Evolutionary conservation across 2,797 vertebrate species (phyloP).

Genomic region (Siniperca obscura): DNA sequence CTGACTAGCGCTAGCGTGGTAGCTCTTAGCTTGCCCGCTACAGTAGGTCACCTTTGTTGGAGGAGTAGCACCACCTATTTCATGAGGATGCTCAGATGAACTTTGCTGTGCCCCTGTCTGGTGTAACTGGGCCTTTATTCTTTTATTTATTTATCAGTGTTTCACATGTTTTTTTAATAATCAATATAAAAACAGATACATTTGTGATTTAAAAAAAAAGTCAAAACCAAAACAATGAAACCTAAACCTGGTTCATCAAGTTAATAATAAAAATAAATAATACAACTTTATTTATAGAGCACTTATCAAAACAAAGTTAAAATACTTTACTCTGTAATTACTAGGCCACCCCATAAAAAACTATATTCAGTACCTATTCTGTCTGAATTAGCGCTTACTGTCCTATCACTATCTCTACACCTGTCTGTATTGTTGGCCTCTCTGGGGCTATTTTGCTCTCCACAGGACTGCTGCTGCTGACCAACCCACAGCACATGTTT

Average conservation of each 20-base stretch:
- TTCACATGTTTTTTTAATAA: no score
- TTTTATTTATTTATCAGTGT: neutral
- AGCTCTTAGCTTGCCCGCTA: neutral
- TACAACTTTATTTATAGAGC: no score
- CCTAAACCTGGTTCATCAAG: neutral
- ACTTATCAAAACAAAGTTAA: no score
- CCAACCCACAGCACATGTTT: conserved; percentile 51
- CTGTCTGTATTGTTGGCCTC: conserved; percentile 7
- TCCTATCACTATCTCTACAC: neutral
- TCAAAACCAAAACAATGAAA: neutral
- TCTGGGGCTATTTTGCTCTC: conserved; percentile 11
- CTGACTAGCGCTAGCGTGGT: neutral
- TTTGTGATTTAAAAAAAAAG: neutral
- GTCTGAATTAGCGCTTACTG: neutral
- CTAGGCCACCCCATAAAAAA: neutral
- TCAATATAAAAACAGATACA: neutral
- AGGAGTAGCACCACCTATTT: neutral
- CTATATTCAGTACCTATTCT: neutral
- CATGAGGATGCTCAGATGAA: neutral
- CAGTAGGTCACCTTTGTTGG: neutral
- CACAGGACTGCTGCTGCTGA: conserved; percentile 26
- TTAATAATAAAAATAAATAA: no score
- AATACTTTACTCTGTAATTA: neutral
- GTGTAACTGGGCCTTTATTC: neutral
- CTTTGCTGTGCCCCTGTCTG: neutral